These are phyloP conservation scores for Corydoras maculifer DNA, from an alignment of 2,113 vertebrate genomes.

Conservation along the genomic window DNA sequence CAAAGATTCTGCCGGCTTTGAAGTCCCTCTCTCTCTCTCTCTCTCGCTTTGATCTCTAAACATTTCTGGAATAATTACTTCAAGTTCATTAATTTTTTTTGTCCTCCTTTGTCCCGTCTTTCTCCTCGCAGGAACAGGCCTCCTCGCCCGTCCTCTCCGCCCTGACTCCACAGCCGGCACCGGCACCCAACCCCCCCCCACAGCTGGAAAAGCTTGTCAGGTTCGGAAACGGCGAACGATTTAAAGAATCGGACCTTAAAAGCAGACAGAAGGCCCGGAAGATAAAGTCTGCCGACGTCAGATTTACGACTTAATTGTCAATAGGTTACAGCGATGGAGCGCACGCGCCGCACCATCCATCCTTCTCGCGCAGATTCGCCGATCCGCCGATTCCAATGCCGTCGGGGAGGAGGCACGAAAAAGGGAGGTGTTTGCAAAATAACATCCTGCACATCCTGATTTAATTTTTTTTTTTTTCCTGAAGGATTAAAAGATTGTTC, in stretches of 20 bases:
- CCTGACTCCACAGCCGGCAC: no score
- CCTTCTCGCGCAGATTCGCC: not conserved
- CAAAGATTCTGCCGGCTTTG: no score
- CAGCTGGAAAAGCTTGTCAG: conserved; percentile 14
- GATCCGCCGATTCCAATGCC: not conserved
- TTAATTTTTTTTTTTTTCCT: conserved; percentile 30
- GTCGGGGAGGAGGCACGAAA: not conserved
- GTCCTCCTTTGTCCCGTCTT: no score
- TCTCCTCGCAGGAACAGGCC: no score
- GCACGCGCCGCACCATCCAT: conserved; percentile 18
- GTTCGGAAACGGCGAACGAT: not conserved
- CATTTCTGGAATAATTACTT: no score
- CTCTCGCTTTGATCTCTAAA: no score
- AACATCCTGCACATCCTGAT: no score
- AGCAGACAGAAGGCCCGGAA: conserved; percentile 20
- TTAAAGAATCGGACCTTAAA: no score
- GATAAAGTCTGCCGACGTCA: conserved; percentile 14
- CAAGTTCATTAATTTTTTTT: no score
- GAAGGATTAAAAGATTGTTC: conserved; percentile 28
- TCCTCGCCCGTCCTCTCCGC: no score
- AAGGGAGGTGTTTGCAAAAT: conserved; percentile 27
- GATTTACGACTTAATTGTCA: conserved; percentile 42
- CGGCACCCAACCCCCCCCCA: no score
- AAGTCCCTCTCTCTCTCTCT: no score
- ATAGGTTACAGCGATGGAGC: conserved; percentile 17